phyloP scores from a whole-genome alignment of 2,797 vertebrate genomes.

The Hipposideros larvatus region DNA sequence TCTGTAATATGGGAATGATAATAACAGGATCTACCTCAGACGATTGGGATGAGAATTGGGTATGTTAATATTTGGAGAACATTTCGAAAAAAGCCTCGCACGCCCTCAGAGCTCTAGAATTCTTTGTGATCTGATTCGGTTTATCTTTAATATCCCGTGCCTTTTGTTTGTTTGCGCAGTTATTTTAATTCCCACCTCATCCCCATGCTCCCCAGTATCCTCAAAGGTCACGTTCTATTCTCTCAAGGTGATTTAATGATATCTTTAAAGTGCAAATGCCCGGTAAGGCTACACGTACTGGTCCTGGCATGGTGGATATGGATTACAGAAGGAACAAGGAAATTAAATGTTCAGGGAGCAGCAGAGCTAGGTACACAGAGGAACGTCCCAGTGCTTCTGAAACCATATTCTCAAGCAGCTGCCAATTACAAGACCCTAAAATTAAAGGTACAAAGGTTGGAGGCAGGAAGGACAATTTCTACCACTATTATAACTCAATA shows the following conservation, averaged over 20 bases:
- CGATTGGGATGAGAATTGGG: not conserved
- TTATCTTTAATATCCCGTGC: not conserved
- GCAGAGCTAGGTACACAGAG: not conserved
- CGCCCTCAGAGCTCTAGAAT: not conserved
- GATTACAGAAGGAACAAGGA: not conserved
- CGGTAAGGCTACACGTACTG: not conserved
- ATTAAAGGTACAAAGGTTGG: not conserved
- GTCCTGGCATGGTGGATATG: not conserved
- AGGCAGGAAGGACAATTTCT: constrained; percentile 3
- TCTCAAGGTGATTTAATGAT: not conserved
- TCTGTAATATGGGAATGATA: constrained; percentile 63
- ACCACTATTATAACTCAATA: not conserved
- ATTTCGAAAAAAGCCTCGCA: not conserved
- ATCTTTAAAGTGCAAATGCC: not conserved
- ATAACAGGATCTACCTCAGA: constrained; percentile 24
- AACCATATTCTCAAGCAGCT: not conserved
- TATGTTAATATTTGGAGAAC: constrained; percentile 51
- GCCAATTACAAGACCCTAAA: not conserved
- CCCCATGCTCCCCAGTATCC: not conserved
- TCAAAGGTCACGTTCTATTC: not conserved
- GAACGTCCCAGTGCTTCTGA: not conserved
- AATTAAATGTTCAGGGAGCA: not conserved
- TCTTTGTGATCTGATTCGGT: not conserved
- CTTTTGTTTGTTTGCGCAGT: not conserved
- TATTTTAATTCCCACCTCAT: not conserved